These are phyloP conservation scores for Ypsolopha sequella DNA, from an alignment of 2,888 invertebrate species.

Conservation along the genomic window DNA sequence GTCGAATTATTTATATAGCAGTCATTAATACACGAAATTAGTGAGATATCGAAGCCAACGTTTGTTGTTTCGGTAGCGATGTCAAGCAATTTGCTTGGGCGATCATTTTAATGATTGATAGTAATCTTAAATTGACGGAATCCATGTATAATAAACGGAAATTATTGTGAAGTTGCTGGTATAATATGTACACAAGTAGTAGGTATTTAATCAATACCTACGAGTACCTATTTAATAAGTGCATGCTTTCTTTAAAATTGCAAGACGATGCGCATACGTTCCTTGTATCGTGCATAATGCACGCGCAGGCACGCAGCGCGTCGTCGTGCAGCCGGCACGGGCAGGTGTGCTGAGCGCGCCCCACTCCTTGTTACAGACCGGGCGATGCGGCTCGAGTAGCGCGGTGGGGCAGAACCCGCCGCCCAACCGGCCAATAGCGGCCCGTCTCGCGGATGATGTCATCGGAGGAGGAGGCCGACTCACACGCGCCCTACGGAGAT, in stretches of 20 bases:
- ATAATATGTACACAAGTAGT: background rate
- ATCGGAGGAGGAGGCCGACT: conserved; percentile 96
- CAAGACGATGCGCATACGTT: background rate
- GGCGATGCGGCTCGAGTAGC: conserved; percentile 63
- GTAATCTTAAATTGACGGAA: background rate
- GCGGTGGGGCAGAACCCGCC: conserved; percentile 69
- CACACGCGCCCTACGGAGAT: conserved; percentile 94
- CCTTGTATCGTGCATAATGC: background rate
- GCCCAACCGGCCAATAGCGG: conserved; percentile 85
- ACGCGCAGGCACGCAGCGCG: conserved; percentile 18
- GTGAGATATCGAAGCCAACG: background rate
- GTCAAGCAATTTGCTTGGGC: conserved; percentile 18
- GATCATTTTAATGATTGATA: conserved; percentile 20
- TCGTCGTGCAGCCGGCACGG: conserved; percentile 13
- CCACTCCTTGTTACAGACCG: conserved; percentile 64
- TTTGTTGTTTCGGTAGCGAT: conserved; percentile 8
- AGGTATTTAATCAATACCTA: background rate
- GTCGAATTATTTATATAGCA: background rate
- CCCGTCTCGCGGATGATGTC: conserved; percentile 92
- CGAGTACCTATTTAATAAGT: background rate
- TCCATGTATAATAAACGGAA: background rate
- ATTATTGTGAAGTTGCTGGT: background rate
- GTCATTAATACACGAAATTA: conserved; percentile 2
- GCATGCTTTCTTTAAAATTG: too few species aligned
- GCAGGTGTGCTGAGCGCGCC: conserved; percentile 58